Evolutionary conservation across 2,113 vertebrate genomes (phyloP).

Genomic region (Blennius ocellaris): DNA sequence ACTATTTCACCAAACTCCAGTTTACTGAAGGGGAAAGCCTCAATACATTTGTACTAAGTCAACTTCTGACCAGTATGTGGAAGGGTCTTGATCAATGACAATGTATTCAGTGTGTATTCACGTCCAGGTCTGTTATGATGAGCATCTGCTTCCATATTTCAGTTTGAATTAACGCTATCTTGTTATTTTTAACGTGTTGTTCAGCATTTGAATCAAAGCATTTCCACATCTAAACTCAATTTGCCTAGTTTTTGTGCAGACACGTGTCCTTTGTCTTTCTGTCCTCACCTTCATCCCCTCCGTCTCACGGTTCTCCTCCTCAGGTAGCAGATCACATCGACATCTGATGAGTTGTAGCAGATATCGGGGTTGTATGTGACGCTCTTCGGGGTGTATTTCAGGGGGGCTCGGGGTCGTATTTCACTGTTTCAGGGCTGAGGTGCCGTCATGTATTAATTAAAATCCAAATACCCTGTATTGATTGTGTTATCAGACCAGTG

Average conservation of each 20-base stretch:
- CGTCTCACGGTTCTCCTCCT: constrained; percentile 11
- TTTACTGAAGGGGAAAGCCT: no score
- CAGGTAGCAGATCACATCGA: constrained; percentile 86
- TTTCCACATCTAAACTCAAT: not conserved
- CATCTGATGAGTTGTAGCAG: constrained; percentile 86
- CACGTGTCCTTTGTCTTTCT: not conserved
- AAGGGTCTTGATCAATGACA: no score
- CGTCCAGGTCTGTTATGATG: no score
- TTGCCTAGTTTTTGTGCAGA: constrained; percentile 5
- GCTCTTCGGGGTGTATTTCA: constrained; percentile 85
- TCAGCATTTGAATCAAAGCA: no score
- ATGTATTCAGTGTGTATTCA: no score
- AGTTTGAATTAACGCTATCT: no score
- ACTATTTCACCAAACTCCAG: no score
- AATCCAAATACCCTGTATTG: constrained; percentile 98
- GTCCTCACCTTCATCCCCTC: not conserved
- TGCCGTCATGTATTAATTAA: constrained; percentile 94
- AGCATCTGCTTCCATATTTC: no score
- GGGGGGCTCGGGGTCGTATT: constrained; percentile 88
- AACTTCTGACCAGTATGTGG: no score
- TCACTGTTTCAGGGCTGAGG: constrained; percentile 88
- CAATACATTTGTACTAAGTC: no score
- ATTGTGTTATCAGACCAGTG: constrained; percentile 94
- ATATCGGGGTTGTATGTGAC: constrained; percentile 85
- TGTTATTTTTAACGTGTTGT: no score